These are phyloP conservation scores for Callyntrura guangdongensis DNA, from an alignment of 2,888 invertebrate genomes.

Conservation along the genomic window DNA sequence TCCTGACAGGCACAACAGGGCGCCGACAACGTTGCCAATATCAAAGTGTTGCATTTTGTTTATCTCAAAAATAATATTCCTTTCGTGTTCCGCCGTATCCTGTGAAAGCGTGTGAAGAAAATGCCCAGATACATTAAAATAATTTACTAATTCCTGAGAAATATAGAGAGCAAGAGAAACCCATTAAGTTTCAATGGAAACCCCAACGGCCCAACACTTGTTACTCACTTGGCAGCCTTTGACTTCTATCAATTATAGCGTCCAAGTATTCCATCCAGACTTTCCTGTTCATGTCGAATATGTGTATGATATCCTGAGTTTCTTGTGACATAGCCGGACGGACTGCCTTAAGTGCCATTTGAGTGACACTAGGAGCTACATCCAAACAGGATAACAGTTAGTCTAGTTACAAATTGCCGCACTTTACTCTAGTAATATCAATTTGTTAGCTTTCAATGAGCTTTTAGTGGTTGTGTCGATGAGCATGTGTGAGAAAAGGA, in stretches of 20 bases:
- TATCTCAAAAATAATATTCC: too few species aligned
- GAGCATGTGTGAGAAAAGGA: not conserved
- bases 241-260: conserved; percentile 40
- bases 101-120: not conserved
- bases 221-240: conserved; percentile 37
- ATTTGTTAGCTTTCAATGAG: too few species aligned
- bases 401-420: too few species aligned
- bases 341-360: conserved; percentile 32
- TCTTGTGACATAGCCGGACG: conserved; percentile 55
- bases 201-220: too few species aligned
- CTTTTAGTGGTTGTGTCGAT: too few species aligned
- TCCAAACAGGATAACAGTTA: too few species aligned
- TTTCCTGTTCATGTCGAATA: conserved; percentile 40
- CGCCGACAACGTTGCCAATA: too few species aligned
- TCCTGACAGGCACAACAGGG: too few species aligned
- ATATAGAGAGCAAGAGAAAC: too few species aligned
- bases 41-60: not conserved
- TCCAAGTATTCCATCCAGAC: not conserved
- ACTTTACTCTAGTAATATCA: too few species aligned
- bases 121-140: not conserved
- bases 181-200: too few species aligned
- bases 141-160: too few species aligned
- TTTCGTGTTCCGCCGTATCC: conserved; percentile 10
- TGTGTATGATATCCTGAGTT: conserved; percentile 13
- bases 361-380: conserved; percentile 46